phyloP scores from a whole-genome alignment of 2,888 invertebrate species.

The Watsonalla binaria region DNA sequence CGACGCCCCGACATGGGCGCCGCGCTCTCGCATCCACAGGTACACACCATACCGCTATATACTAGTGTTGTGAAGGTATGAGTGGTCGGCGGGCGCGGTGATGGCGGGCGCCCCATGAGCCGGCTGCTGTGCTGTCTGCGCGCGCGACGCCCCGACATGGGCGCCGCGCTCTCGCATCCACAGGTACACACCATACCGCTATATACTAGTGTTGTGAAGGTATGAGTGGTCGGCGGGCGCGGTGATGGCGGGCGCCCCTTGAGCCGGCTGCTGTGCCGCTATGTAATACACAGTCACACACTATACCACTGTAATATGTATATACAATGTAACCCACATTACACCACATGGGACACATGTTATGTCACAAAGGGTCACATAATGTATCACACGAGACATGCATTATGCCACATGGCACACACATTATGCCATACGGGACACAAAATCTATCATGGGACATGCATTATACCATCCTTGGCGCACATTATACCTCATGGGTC shows the following conservation, averaged over 20 bases:
- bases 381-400: too few relatives aligned
- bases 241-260: constrained; percentile 61
- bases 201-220: constrained; percentile 14
- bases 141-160: constrained; percentile 64
- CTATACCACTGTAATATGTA: too few relatives aligned
- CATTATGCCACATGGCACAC: too few relatives aligned
- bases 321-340: too few relatives aligned
- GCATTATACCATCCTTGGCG: too few relatives aligned
- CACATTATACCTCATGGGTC: too few relatives aligned
- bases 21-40: constrained; percentile 67
- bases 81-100: constrained; percentile 39
- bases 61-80: constrained; percentile 14
- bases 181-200: constrained; percentile 34
- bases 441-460: too few relatives aligned
- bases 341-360: too few relatives aligned
- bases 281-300: too few relatives aligned
- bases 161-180: constrained; percentile 68
- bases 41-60: too few relatives aligned
- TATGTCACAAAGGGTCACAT: too few relatives aligned
- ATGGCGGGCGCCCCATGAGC: constrained; percentile 67
- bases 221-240: constrained; percentile 31
- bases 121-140: constrained; percentile 71
- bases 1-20: constrained; percentile 68
- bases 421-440: too few relatives aligned
- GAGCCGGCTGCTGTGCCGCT: constrained; percentile 73